Base-by-base conservation (phyloP, 2,888 invertebrate species). In the Leistus spinibarbis region DNA sequence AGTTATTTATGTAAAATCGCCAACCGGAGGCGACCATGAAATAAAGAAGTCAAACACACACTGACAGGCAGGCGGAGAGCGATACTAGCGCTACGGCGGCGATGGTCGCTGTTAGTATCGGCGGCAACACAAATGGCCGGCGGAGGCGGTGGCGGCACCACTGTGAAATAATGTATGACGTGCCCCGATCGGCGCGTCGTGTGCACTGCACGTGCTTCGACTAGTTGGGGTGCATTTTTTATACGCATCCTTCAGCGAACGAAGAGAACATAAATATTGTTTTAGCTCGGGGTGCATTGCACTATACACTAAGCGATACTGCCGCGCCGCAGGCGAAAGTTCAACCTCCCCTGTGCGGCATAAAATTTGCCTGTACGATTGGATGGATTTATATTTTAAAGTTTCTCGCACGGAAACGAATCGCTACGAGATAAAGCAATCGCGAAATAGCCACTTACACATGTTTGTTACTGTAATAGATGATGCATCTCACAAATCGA, bases 231-330 rank as follows among this genome's bases (percentile, higher is more conserved):
- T 72, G 72, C 72, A 72, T 56, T 72, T 71, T 71, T 71, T 71
- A 71, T 71, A 23, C 71, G 64, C 71, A 71, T 71, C 64, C 71
- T 71, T 71, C 71, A 71, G 64, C 23, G 65, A 54, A 54, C 54
- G 63, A 54, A 19, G 72, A 72, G 72, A 72, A 72, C 72, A 66
- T 72, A 72, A 72, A 72, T 72, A 72, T 72, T 72, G 72, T 72
- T 72, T 72, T 72, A 72, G 65, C 72, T 22, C 22, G 70, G 63
- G 20, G 56, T 60, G 60, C 60, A 60, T 20, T 13, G 60, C 19
- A 60, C 60, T 19, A 19, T 60, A 22, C 60, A 60, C 17, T 22
- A 60, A 22, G 16, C n/a, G 17, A 60, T 40, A 40, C 40, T 40
- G 13, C 13, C 40, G 0, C 5, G 40, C 40, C 5, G 40, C 5